These are phyloP conservation scores for Strigamia crassipes DNA, from an alignment of 2,888 invertebrate species.

Conservation along the genomic window DNA sequence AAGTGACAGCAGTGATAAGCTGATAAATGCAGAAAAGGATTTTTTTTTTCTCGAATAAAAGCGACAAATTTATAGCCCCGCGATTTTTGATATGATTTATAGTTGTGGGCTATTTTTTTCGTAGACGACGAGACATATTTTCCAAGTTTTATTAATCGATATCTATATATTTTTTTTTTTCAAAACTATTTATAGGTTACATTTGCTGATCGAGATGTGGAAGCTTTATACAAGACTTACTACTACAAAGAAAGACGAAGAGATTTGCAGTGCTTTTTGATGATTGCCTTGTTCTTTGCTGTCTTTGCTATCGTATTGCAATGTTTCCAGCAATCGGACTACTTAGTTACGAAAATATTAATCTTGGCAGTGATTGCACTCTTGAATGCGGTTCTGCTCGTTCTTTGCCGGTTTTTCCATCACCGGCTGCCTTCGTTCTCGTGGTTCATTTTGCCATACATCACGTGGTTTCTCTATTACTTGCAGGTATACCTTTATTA, in stretches of 20 bases:
- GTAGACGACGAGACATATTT: no score
- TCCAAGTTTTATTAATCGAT: not conserved
- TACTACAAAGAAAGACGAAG: constrained; percentile 73
- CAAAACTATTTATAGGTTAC: constrained; percentile 53
- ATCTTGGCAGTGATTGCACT: constrained; percentile 57
- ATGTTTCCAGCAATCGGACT: constrained; percentile 59
- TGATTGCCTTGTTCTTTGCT: constrained; percentile 53
- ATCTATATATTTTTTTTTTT: not conserved
- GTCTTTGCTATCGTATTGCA: constrained; percentile 55
- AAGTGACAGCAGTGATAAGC: no score
- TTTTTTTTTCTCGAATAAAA: no score
- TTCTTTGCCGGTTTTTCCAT: constrained; percentile 52
- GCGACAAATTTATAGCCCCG: no score
- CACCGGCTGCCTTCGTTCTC: constrained; percentile 52
- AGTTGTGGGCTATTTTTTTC: no score
- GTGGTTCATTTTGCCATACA: constrained; percentile 65
- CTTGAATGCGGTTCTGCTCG: constrained; percentile 55
- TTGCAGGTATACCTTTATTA: not conserved
- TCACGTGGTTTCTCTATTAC: constrained; percentile 66
- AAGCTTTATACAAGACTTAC: constrained; percentile 73
- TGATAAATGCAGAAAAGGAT: no score
- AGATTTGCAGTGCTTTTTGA: constrained; percentile 71
- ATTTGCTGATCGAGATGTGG: constrained; percentile 68
- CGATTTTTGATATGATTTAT: no score
- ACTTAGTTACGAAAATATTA: constrained; percentile 55